phyloP scores from a whole-genome alignment of 2,888 invertebrate species.

The Petrolisthes manimaculis region DNA sequence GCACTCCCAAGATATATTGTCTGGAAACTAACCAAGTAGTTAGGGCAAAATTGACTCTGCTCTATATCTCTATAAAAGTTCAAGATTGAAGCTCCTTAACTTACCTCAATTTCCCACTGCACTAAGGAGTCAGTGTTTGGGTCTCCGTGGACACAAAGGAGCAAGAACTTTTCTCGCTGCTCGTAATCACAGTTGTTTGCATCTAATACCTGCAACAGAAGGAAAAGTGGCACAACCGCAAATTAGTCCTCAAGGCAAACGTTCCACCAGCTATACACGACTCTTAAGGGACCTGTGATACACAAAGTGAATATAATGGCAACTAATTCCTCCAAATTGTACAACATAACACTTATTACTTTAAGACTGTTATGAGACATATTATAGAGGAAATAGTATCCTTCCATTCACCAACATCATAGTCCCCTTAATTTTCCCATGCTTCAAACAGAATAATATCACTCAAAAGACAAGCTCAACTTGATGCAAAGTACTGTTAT shows the following conservation, averaged over 20 bases:
- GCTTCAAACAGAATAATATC: constrained; percentile 46
- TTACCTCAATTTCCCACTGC: constrained; percentile 78
- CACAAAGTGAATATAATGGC: too few species aligned
- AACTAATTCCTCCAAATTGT: too few species aligned
- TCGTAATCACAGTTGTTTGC: constrained; percentile 99
- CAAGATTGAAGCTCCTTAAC: neutral
- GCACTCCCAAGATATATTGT: too few species aligned
- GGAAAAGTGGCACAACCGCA: constrained; percentile 40
- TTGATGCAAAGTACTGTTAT: constrained; percentile 36
- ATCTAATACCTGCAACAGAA: constrained; percentile 79
- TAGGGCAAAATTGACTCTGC: too few species aligned
- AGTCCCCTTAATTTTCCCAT: constrained; percentile 41
- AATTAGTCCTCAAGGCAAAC: constrained; percentile 34
- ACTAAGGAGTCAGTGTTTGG: constrained; percentile 98
- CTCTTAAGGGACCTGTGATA: too few species aligned
- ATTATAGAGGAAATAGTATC: too few species aligned
- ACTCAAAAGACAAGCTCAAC: constrained; percentile 28
- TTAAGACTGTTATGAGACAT: too few species aligned
- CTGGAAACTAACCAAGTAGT: too few species aligned
- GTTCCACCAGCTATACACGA: neutral
- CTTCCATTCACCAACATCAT: neutral
- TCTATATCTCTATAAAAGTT: neutral
- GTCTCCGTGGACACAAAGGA: constrained; percentile 98
- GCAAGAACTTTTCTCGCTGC: constrained; percentile 95
- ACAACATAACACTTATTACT: too few species aligned